Evolutionary conservation across 2,888 invertebrate genomes (phyloP).

Genomic region (Sinelater perroti): DNA sequence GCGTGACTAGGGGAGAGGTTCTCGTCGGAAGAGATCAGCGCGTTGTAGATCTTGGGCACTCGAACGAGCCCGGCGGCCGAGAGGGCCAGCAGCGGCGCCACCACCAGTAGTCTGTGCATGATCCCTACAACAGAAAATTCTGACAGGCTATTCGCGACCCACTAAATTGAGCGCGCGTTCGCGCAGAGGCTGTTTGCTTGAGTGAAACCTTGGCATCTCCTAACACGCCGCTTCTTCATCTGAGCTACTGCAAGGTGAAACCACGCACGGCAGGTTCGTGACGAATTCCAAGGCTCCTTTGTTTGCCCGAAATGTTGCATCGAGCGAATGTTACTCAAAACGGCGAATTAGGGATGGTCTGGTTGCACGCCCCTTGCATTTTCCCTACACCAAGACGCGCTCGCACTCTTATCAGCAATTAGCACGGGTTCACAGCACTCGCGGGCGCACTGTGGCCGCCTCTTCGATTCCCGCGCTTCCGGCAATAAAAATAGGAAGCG

Average conservation of each 20-base stretch:
- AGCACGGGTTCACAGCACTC: neutral
- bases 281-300: constrained; percentile 31
- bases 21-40: constrained; percentile 80
- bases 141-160: neutral
- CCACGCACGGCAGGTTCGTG: constrained; percentile 25
- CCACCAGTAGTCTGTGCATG: constrained; percentile 44
- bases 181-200: constrained; percentile 12
- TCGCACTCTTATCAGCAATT: too few relatives aligned
- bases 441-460: neutral
- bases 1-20: constrained; percentile 79
- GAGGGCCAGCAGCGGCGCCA: constrained; percentile 40
- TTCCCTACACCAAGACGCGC: too few relatives aligned
- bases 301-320: neutral
- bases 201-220: constrained; percentile 24
- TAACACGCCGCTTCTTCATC: constrained; percentile 16
- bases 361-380: too few relatives aligned
- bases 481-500: constrained; percentile 34
- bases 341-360: too few relatives aligned
- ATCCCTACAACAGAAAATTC: constrained; percentile 23
- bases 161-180: neutral
- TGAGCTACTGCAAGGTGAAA: constrained; percentile 34
- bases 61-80: constrained; percentile 64
- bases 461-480: constrained; percentile 17
- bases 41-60: constrained; percentile 81
- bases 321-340: too few relatives aligned